Evolutionary conservation across 1,140 invertebrate species (phyloP).

Genomic region (Aculops lycopersici): DNA sequence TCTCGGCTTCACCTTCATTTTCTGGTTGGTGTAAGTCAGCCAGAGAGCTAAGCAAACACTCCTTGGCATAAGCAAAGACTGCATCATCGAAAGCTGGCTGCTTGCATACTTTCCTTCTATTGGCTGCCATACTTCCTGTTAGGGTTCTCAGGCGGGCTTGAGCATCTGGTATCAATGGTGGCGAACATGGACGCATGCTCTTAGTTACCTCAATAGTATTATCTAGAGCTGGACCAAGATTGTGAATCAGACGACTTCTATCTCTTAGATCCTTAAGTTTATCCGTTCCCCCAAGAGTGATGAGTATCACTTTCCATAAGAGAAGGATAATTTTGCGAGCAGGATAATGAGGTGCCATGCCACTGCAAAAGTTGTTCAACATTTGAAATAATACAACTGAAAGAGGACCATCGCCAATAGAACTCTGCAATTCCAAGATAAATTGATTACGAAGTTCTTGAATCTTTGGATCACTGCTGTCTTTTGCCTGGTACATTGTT

Average conservation of each 20-base stretch:
- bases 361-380: slow-evolving; percentile 76
- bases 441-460: slow-evolving; percentile 7
- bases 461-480: slow-evolving; percentile 18
- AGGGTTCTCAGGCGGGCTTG: no score
- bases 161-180: slow-evolving; percentile 24
- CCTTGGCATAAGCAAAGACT: neutral
- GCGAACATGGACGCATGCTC: slow-evolving; percentile 70
- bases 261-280: slow-evolving; percentile 38
- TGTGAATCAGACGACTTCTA: slow-evolving; percentile 31
- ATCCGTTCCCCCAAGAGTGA: slow-evolving; percentile 48
- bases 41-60: slow-evolving; percentile 2
- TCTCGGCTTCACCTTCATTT: neutral
- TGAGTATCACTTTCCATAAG: slow-evolving; percentile 68
- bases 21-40: neutral
- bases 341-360: slow-evolving; percentile 69
- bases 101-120: neutral
- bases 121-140: neutral
- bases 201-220: slow-evolving; percentile 71
- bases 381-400: slow-evolving; percentile 60
- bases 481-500: slow-evolving; percentile 33
- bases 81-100: neutral
- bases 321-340: slow-evolving; percentile 89
- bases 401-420: slow-evolving; percentile 29
- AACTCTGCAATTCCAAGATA: slow-evolving; percentile 6
- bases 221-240: slow-evolving; percentile 39